Evolutionary conservation across 2,888 invertebrate species (phyloP), one percentile per base, ranked within the genome.

Genomic region (Hymenopus coronatus): DNA sequence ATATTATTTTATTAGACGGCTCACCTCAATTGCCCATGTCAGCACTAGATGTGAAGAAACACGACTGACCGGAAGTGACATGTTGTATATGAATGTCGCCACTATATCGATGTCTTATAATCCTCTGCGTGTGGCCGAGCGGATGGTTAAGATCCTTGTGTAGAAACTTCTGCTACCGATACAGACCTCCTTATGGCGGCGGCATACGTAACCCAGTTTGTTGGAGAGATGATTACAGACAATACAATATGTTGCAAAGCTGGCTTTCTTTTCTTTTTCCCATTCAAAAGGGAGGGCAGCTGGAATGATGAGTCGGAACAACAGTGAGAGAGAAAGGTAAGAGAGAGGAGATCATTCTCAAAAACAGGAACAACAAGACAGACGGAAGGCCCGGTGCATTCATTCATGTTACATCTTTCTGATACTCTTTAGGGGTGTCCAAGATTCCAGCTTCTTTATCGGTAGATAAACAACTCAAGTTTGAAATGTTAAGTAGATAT

Each of bases 341-440:
- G 54, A 54, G 54, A 54, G 20, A 54, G 15, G 54, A 82, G 33
- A 82, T 87, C n/a, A 81, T 81, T 87, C 87, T 33, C 82, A 82
- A 33, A 87, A 81, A 87, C 87, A 87, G 87, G 87, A 82, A 87
- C 82, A 87, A 87, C 15, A 54, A 54, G 54, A 70, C 25, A 87
- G 87, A 82, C 54, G 54, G 87, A 82, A 20, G 54, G 25, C 54
- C 54, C 54, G 15, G 54, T 70, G 54, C 54, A 70, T 70, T 70
- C 54, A 70, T 70, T 70, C 54, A 70, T 70, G 54, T 70, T 70
- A 70, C 54, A 70, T 70, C 54, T 70, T 70, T 70, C 54, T 70
- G 54, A 70, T 70, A 70, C 54, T 70, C 54, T 25, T 70, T 70
- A 70, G 54, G 54, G 54, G 54, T 70, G 54, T 3, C 20, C 54